These are phyloP conservation scores for Rhincodon typus DNA, from an alignment of 2,797 vertebrate species.

Conservation along the genomic window DNA sequence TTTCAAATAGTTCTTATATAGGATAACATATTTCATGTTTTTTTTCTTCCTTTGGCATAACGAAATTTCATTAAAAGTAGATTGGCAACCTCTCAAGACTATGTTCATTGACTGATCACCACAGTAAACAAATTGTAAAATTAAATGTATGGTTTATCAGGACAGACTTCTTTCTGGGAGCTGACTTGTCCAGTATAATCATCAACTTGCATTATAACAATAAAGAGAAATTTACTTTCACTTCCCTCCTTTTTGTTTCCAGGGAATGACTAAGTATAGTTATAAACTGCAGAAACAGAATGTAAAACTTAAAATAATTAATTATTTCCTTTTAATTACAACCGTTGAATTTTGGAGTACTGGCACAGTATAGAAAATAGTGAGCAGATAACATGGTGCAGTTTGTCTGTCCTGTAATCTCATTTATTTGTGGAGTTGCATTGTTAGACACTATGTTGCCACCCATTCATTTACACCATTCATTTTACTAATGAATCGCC, in stretches of 20 bases:
- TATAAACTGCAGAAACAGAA: neutral
- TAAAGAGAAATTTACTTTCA: neutral
- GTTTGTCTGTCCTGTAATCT: neutral
- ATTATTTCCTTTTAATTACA: neutral
- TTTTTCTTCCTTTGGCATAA: too few species aligned
- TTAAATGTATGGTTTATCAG: too few species aligned
- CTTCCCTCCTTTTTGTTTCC: neutral
- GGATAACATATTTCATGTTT: too few species aligned
- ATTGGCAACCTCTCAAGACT: too few species aligned
- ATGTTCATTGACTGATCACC: too few species aligned
- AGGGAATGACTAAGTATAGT: neutral
- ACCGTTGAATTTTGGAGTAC: neutral
- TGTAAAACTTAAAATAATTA: neutral
- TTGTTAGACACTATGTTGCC: neutral
- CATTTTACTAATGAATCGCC: neutral
- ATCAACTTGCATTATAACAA: too few species aligned
- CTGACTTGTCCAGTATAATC: too few species aligned
- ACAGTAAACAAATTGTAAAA: too few species aligned
- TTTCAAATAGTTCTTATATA: too few species aligned
- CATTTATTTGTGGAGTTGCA: neutral
- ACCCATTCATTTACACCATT: neutral
- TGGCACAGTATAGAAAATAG: neutral
- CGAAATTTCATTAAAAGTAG: too few species aligned
- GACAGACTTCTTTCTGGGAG: too few species aligned
- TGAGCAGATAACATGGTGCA: neutral